Conservation (phyloP, 2,888 invertebrate genomes). For the Petrolisthes cinctipes region DNA sequence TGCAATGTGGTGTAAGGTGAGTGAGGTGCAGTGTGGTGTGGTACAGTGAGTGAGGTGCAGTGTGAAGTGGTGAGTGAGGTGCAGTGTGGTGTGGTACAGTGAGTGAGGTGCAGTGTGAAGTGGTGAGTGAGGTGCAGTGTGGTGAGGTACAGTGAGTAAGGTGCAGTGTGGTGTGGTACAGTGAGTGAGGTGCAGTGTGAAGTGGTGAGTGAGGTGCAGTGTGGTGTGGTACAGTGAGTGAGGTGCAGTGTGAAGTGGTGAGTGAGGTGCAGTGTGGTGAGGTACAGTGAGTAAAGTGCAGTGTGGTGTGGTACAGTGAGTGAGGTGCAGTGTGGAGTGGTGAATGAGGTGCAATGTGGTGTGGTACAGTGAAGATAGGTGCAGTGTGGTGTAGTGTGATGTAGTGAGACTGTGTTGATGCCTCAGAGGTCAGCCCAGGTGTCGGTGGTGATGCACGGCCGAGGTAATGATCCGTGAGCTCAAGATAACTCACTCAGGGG, state of each 20-base stretch:
- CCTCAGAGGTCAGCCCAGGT: conserved; percentile 24
- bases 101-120: not conserved
- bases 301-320: not conserved
- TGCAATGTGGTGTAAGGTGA: too few species aligned
- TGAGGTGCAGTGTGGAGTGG: not conserved
- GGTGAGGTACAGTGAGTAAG: too few species aligned
- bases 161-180: too few species aligned
- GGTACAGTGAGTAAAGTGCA: not conserved
- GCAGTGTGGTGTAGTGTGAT: not conserved
- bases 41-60: not conserved
- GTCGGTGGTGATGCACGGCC: conserved; percentile 19
- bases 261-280: not conserved
- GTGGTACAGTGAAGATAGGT: not conserved
- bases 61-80: not conserved
- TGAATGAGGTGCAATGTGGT: not conserved
- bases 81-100: not conserved
- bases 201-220: too few species aligned
- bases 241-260: not conserved
- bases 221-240: too few species aligned
- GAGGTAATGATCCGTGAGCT: conserved; percentile 32
- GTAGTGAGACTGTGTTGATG: not conserved
- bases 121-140: too few species aligned
- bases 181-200: too few species aligned
- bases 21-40: too few species aligned
- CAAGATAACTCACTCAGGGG: conserved; percentile 29